Evolutionary conservation across 1,140 invertebrate species (phyloP).

Genomic region (Periplaneta americana): DNA sequence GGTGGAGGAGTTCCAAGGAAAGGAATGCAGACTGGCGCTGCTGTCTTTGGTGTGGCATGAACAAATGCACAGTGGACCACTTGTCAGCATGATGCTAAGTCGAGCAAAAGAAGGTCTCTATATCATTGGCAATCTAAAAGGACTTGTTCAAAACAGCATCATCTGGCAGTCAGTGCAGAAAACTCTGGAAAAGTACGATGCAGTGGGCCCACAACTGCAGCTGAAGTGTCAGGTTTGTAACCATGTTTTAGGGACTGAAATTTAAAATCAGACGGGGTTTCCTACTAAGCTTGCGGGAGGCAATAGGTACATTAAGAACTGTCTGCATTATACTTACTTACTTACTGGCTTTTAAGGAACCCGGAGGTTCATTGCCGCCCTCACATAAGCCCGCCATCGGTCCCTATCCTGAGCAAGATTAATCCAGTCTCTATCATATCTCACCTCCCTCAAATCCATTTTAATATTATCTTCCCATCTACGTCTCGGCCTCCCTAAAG

Average conservation of each 20-base stretch:
- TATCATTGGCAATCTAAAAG: neutral
- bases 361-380: too few relatives aligned
- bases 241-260: neutral
- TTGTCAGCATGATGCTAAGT: neutral
- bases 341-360: too few relatives aligned
- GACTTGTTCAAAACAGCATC: neutral
- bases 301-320: neutral
- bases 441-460: too few relatives aligned
- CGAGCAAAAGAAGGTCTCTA: neutral
- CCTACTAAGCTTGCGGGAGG: neutral
- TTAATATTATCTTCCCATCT: too few relatives aligned
- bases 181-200: neutral
- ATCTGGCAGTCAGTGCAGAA: neutral
- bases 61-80: neutral
- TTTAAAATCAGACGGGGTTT: too few relatives aligned
- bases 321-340: too few relatives aligned
- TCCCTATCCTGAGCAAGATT: too few relatives aligned
- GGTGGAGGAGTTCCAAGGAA: neutral
- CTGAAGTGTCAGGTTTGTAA: neutral
- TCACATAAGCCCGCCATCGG: too few relatives aligned
- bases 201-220: neutral
- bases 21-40: neutral
- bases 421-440: too few relatives aligned
- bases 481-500: too few relatives aligned
- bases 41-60: neutral